These are phyloP conservation scores for Clarias macrocephalus DNA, from an alignment of 2,113 vertebrate species.

Conservation along the genomic window DNA sequence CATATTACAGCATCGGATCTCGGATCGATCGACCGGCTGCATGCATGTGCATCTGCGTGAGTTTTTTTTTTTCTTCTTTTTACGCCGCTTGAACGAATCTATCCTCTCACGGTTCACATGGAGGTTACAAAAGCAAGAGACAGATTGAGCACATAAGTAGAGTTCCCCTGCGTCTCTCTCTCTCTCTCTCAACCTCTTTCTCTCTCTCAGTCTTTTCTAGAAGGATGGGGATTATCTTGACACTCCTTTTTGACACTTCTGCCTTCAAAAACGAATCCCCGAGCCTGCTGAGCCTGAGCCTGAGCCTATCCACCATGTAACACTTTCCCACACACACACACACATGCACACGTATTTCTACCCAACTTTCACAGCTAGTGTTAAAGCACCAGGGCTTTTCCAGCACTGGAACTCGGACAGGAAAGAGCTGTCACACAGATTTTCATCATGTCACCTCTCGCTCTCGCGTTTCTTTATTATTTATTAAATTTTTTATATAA, in stretches of 20 bases:
- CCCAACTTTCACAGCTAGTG: background rate
- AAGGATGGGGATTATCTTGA: slow-evolving; percentile 68
- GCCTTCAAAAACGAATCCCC: slow-evolving; percentile 64
- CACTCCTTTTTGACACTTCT: slow-evolving; percentile 60
- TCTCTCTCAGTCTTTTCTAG: background rate
- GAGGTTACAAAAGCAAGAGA: slow-evolving; percentile 51
- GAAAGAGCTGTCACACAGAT: background rate
- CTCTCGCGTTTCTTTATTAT: background rate
- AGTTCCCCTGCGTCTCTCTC: slow-evolving; percentile 25
- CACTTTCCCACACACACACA: slow-evolving; percentile 35
- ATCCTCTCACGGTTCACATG: slow-evolving; percentile 46
- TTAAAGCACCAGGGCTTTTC: slow-evolving; percentile 19
- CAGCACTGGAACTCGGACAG: background rate
- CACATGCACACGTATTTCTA: background rate
- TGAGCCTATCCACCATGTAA: slow-evolving; percentile 55
- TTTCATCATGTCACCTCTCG: background rate
- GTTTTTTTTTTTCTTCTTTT: slow-evolving; percentile 17
- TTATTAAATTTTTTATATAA: background rate
- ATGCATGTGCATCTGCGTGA: background rate
- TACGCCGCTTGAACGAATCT: slow-evolving; percentile 11
- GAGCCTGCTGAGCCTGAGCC: slow-evolving; percentile 58
- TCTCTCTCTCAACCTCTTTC: background rate
- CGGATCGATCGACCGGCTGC: background rate
- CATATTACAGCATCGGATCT: background rate
- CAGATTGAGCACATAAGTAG: slow-evolving; percentile 29